Base-by-base conservation (phyloP, 37 sponge, comb jelly and placozoan genomes). In the Aplysina aerophoba region DNA sequence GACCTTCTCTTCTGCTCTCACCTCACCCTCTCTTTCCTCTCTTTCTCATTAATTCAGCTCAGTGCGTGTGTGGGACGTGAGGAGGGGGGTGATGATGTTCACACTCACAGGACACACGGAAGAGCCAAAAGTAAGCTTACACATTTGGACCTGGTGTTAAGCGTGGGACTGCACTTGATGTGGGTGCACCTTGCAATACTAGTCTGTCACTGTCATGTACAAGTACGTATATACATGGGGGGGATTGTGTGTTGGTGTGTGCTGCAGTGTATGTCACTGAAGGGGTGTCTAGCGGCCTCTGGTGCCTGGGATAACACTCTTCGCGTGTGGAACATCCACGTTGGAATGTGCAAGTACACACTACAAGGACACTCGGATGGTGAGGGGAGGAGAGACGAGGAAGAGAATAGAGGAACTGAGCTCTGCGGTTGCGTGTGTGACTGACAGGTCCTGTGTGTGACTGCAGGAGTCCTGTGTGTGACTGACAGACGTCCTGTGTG, bases 301-400 rank as follows among this genome's bases (percentile, higher is more conserved):
- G 90, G 95, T 0, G 90, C 90, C 2, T 95, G 95, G 95, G 95
- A 95, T 64, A 39, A 67, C 30, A 85, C 92, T 37, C 41, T 95
- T 19, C 40, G 95, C 55, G 81, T 95, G 22, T 95, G 95, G 95
- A 87, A 90, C 58, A 77, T 73, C 24, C 16, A 72, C 13, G 63
- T 59, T 31, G 93, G 93, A 24, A 74, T 90, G 40, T 90, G 91
- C 79, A 84, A 74, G 38, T 66, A 83, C 20, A 57, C 81, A 15
- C 81, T 90, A 0, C 34, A 37, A 28, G 81, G 83, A 38, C 89
- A 89, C 59, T 74, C 84, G 21, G 91, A 94, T 53, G 92, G 89
- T 90, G 79, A 63, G 59, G 37, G 33, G 57, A 15, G 54, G 11
- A 16, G n/a, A n/a, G n/a, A n/a, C n/a, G n/a, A n/a, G n/a, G n/a